Base-by-base conservation (phyloP, 2,797 vertebrate genomes). In the Oophaga sylvatica region DNA sequence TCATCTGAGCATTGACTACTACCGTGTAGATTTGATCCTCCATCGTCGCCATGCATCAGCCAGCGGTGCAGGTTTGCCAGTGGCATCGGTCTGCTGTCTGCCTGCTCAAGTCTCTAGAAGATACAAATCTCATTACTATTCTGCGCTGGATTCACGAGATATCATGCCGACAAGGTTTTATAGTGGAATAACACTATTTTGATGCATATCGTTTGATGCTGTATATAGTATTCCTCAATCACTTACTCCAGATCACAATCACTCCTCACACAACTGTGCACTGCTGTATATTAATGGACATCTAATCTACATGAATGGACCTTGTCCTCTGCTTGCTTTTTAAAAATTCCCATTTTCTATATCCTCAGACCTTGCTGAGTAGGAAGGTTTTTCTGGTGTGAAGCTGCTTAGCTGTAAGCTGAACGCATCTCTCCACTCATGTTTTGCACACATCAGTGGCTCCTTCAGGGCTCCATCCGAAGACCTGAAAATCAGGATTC, bases 111-210 rank as follows among this genome's bases (percentile, higher is more conserved):
- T 70, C 65, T 83, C 3, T 8, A 45, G 57, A 62, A 83, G 59
- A 59, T 76, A 41, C 71, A 16, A 53, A 71, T 83, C 81, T 59
- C 48, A 56, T 41, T 68, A 82, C 53, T 79, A 31, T 56, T 68
- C 29, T 71, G 57, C 11, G 56, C 15, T 31, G 48, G 80, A 53
- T 7, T 53, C 48, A 53, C 48, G 6, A 63, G 53, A 57, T 73
- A 83, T 59, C n/a, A 71, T 20, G 16, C 67, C 57, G 8, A 16
- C 68, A 56, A 22, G 16, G 12, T 75, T 67, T 73, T 75, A 75
- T 62, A 35, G 57, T 67, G 29, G 9, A 70, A 53, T 53, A 53
- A n/a, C 31, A 26, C 45, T 16, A 5, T 19, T 84, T 84, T 71
- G 15, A 22, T 84, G 22, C 60, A 75, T 22, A 60, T 75, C 1